These are phyloP conservation scores for Balanococcus diminutus DNA, from an alignment of 2,888 invertebrate genomes.

Conservation along the genomic window DNA sequence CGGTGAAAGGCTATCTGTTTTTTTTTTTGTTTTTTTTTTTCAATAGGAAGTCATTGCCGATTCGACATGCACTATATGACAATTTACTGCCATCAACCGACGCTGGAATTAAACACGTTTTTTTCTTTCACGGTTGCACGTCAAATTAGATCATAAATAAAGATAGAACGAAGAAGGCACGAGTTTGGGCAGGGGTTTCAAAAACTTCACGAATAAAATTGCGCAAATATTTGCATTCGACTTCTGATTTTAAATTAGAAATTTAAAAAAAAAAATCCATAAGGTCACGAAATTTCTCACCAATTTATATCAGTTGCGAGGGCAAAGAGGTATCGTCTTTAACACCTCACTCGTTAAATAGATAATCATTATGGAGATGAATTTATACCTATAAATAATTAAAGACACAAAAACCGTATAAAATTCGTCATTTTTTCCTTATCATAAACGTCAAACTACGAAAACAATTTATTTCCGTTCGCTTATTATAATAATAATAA, in stretches of 20 bases:
- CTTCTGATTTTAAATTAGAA: background rate
- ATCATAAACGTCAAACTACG: too few relatives aligned
- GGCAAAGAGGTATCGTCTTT: too few relatives aligned
- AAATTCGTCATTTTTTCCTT: too few relatives aligned
- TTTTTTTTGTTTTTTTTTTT: background rate
- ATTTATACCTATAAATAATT: too few relatives aligned
- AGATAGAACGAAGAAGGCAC: constrained; percentile 2
- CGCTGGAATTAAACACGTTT: background rate
- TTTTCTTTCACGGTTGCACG: constrained; percentile 15
- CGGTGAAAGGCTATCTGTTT: background rate
- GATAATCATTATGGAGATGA: too few relatives aligned
- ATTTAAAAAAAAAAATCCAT: background rate
- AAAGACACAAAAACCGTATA: too few relatives aligned
- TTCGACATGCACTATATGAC: constrained; percentile 32
- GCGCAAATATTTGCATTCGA: background rate
- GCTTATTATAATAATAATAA: too few relatives aligned
- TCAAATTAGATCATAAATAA: constrained; percentile 30
- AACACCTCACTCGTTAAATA: too few relatives aligned
- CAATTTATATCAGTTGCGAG: too few relatives aligned
- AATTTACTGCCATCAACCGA: constrained; percentile 1
- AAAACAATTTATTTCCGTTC: too few relatives aligned
- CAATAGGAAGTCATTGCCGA: background rate
- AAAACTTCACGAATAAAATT: background rate
- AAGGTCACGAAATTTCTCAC: too few relatives aligned
- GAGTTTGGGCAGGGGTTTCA: background rate